Evolutionary conservation across 2,113 vertebrate species (phyloP).

Genomic region (Oncorhynchus tshawytscha): DNA sequence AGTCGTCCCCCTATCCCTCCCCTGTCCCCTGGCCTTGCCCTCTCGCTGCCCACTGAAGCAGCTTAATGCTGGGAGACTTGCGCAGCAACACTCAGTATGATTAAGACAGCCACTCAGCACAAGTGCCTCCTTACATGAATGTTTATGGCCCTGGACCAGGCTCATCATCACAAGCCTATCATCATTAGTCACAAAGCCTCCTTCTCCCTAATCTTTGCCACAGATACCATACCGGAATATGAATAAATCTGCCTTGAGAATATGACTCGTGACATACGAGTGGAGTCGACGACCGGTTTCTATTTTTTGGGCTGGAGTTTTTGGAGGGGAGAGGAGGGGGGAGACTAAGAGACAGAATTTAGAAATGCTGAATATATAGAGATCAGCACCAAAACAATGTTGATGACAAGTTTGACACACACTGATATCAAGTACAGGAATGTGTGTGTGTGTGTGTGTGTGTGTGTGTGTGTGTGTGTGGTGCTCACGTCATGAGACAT

Average conservation of each 20-base stretch:
- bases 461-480: no score
- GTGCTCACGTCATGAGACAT: no score
- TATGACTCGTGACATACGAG: neutral
- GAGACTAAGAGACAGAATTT: neutral
- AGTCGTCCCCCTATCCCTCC: neutral
- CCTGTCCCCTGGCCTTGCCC: neutral
- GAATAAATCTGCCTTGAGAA: neutral
- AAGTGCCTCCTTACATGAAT: constrained; percentile 34
- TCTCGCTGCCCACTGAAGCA: constrained; percentile 11
- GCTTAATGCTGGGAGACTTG: constrained; percentile 41
- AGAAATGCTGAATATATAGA: neutral
- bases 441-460: no score
- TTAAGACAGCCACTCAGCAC: constrained; percentile 47
- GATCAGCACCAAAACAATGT: neutral
- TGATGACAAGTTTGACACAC: no score
- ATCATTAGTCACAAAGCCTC: neutral
- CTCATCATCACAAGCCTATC: constrained; percentile 14
- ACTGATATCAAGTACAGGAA: no score
- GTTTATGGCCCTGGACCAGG: neutral
- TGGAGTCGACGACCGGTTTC: neutral
- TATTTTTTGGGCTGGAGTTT: neutral
- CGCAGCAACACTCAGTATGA: constrained; percentile 52
- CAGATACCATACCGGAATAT: neutral
- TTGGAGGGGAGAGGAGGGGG: neutral
- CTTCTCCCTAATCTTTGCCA: neutral